Conservation (phyloP, 1,140 invertebrate genomes). For the Semibalanus balanoides region DNA sequence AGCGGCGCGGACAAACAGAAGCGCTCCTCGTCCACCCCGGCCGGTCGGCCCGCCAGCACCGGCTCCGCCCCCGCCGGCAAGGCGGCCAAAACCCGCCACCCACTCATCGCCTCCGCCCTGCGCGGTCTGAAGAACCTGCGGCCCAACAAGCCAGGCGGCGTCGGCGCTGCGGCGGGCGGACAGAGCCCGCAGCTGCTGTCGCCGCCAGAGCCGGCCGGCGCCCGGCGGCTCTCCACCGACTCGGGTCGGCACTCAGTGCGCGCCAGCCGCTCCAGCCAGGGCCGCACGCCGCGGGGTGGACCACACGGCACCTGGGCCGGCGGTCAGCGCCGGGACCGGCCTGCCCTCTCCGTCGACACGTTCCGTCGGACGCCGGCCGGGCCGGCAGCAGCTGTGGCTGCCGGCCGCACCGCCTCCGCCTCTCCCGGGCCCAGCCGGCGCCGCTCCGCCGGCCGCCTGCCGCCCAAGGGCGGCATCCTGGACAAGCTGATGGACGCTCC, state of each 20-base stretch:
- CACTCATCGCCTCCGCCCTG: not conserved
- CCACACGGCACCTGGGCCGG: not conserved
- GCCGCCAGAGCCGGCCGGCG: not conserved
- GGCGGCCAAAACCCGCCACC: not conserved
- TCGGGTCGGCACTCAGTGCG: not conserved
- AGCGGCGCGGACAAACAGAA: no score
- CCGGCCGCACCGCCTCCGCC: conserved; percentile 3
- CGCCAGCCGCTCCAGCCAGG: not conserved
- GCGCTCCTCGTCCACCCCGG: not conserved
- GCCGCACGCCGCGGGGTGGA: no score
- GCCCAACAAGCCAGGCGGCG: no score
- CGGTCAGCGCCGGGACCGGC: conserved; percentile 4
- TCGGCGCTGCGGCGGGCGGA: no score
- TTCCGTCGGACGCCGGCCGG: not conserved
- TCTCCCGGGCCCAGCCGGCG: conserved; percentile 5
- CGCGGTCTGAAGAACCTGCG: not conserved
- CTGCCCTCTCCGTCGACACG: conserved; percentile 3
- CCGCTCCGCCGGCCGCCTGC: not conserved
- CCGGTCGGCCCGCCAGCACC: no score
- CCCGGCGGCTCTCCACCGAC: not conserved
- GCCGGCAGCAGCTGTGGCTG: no score
- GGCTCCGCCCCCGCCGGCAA: not conserved
- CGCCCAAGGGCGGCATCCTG: not conserved
- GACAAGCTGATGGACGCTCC: not conserved
- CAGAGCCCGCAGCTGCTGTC: not conserved